Evolutionary conservation across 2,113 vertebrate species (phyloP).

Genomic region (Reinhardtius hippoglossoides): DNA sequence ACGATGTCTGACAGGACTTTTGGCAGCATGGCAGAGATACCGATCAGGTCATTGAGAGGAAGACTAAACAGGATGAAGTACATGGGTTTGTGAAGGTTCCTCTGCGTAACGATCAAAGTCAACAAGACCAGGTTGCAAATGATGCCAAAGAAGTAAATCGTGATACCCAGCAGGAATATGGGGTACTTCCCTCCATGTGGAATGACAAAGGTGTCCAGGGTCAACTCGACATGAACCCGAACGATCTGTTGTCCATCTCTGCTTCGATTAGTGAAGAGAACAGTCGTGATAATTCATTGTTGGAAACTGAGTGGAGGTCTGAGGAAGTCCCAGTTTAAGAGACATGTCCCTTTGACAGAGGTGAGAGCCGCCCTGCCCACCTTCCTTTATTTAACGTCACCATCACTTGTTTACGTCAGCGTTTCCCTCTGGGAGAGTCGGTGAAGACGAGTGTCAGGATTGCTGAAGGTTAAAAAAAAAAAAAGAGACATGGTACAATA

Average conservation of each 20-base stretch:
- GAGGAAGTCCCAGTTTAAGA: not conserved
- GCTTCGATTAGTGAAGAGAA: not conserved
- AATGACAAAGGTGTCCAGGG: conserved; percentile 72
- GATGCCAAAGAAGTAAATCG: conserved; percentile 69
- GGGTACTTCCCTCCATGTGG: conserved; percentile 73
- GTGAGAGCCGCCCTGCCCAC: not conserved
- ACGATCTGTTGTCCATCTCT: conserved; percentile 74
- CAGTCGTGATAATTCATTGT: not conserved
- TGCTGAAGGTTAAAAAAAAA: not conserved
- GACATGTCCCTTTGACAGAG: not conserved
- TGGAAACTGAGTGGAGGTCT: not conserved
- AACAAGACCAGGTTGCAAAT: conserved; percentile 78
- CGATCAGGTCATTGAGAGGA: conserved; percentile 80
- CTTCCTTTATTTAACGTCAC: conserved; percentile 20
- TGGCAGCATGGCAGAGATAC: conserved; percentile 78
- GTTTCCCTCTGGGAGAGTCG: conserved; percentile 25
- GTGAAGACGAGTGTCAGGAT: not conserved
- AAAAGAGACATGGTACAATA: not conserved
- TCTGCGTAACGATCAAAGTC: conserved; percentile 70
- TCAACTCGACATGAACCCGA: conserved; percentile 58
- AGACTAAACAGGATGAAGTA: conserved; percentile 82
- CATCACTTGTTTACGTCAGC: conserved; percentile 6
- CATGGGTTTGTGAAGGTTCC: conserved; percentile 82
- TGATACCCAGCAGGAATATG: conserved; percentile 74
- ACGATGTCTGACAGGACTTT: conserved; percentile 80